Evolutionary conservation across 2,888 invertebrate species (phyloP), one percentile per base, ranked within the genome.

Genomic region (Cantharis rustica): DNA sequence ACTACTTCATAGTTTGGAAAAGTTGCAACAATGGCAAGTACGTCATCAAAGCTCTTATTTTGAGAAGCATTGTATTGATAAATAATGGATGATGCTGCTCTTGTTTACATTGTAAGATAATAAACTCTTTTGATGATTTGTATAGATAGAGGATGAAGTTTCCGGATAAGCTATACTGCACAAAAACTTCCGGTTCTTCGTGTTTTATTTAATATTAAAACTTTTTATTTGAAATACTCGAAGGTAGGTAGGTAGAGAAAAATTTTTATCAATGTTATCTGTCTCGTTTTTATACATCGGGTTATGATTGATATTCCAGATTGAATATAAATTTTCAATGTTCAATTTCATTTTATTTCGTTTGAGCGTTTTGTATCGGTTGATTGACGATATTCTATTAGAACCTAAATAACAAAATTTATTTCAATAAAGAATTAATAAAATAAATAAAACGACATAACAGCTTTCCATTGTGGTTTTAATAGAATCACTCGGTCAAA

Each of bases 91-190:
- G 63, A 63, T 63, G 63, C 17, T 17, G 16, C 63, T 17, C 63
- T 17, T 16, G 47, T 47, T 17, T 63, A 63, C 20, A 66, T 66
- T 66, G 17, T 66, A 66, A 64, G 64, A 64, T 64, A 47, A 47
- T 47, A 74, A 70, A 64, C 74, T 64, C 74, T 68, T 73, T 62
- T 63, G 64, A 63, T 63, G 69, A 69, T 73, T 73, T 73, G 69
- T 69, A 69, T 74, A 64, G 64, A 69, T 74, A 63, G n/a, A n/a
- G 69, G 31, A 68, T 68, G 23, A 73, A 74, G 20, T 66, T 74
- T 74, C 70, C 74, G 74, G 74, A 74, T 74, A 68, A 73, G 16
- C 62, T 27, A 16, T 31, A 68, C 73, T 47, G 61, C 68, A 61
- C 61, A 68, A 47, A 70, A 64, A 26, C 63, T 64, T 69, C 68